Evolutionary conservation across 1,140 invertebrate genomes (phyloP), one percentile per base, ranked within the genome.

Genomic region (Holcopasites calliopsidis): DNA sequence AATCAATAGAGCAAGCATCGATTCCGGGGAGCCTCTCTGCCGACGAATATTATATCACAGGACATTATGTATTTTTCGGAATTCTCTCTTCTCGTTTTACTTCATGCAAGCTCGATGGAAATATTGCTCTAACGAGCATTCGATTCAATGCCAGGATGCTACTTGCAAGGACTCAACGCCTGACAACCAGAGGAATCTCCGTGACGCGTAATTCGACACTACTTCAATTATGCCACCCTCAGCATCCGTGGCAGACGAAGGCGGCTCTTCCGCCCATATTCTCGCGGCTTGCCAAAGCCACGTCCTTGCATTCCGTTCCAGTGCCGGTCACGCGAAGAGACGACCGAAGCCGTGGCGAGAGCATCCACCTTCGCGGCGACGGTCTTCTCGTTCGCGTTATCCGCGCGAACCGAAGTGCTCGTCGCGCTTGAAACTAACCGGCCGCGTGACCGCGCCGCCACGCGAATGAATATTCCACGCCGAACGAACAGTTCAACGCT

Each of bases 281-380:
- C 85, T 85, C 83, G 87, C 79, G 85, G 80, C 49, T 81, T 83
- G 77, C 66, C 82, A 76, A 77, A n/a, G n/a, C 71, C 80, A 80
- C 79, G 83, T 85, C 72, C 82, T 79, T 83, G n/a, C 80, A 74
- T 81, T 85, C 74, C 76, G 69, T 80, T 80, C 76, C 81, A 75
- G 74, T 76, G 76, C 73, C 47, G 74, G 66, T 23, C 23, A 52
- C 65, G 52, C 16, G n/a, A 26, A n/a, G 58, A 61, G 54, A 38
- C 57, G 69, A 40, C n/a, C 21, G 16, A 18, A 18, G 1, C 21
- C 38, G 21, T 1, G 26, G 28, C 28, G 26, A 54, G 18, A 21
- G 47, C n/a, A 21, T 47, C 18, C 47, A 13, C 38, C 42, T 26
- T 23, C 58, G 11, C 21, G 35, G 38, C 33, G 7, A 23, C 11